These are phyloP conservation scores for Etheostoma cragini DNA, from an alignment of 2,113 vertebrate species.

Conservation along the genomic window DNA sequence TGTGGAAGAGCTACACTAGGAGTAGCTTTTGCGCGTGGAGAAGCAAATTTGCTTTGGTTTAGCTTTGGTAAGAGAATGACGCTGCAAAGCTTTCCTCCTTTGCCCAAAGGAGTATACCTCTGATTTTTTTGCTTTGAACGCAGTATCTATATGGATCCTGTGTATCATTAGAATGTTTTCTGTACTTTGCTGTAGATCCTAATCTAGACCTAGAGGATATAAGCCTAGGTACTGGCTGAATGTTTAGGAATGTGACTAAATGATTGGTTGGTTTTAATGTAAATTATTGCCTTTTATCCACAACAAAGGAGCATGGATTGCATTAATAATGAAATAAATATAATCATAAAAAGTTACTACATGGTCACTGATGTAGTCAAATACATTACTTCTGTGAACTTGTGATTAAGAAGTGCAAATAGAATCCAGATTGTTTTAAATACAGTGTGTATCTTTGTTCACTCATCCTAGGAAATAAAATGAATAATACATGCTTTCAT, in stretches of 20 bases:
- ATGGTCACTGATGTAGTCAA: not conserved
- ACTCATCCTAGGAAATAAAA: slow-evolving; percentile 56
- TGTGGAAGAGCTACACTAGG: slow-evolving; percentile 43
- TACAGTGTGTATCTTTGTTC: slow-evolving; percentile 54
- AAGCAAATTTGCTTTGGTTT: slow-evolving; percentile 45
- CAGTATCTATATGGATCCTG: slow-evolving; percentile 26
- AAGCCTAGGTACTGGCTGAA: not conserved
- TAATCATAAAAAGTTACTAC: slow-evolving; percentile 2
- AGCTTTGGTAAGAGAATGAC: slow-evolving; percentile 35
- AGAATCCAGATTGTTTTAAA: slow-evolving; percentile 61
- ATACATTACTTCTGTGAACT: slow-evolving; percentile 37
- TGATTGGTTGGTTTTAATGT: not conserved
- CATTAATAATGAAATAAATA: slow-evolving; percentile 7
- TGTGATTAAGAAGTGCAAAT: slow-evolving; percentile 60
- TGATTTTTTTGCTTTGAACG: slow-evolving; percentile 41
- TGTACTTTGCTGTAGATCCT: slow-evolving; percentile 1
- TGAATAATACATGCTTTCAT: slow-evolving; percentile 73
- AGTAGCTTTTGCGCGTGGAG: slow-evolving; percentile 25
- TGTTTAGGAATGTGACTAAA: not conserved
- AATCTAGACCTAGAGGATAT: not conserved
- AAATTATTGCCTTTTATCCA: not conserved
- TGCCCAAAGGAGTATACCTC: slow-evolving; percentile 19
- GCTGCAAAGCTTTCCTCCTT: slow-evolving; percentile 25
- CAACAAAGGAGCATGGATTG: not conserved
- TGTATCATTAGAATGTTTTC: slow-evolving; percentile 27